A percentile compares a stretch with the other conserved stretches of the same genome.
Evolutionary conservation across 2,797 vertebrate genomes (phyloP).

Genomic region (Rachycentron canadum): DNA sequence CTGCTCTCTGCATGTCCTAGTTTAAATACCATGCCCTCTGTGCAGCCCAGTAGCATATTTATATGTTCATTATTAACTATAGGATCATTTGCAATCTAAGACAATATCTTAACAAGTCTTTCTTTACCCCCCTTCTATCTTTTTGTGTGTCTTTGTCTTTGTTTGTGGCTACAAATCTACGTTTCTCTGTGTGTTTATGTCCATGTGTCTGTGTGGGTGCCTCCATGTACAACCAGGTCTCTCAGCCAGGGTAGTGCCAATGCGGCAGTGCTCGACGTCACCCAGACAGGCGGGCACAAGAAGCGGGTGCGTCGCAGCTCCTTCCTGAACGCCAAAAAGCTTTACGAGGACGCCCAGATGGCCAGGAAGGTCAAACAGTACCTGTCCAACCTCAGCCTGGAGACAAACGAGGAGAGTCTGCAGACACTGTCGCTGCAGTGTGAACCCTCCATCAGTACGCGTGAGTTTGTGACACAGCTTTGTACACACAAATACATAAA

Average conservation of each 20-base stretch:
- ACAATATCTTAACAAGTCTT: not conserved
- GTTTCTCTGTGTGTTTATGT: not conserved
- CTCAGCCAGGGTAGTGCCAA: constrained; percentile 98
- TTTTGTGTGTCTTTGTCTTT: constrained; percentile 43
- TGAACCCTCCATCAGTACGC: constrained; percentile 94
- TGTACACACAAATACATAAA: no score
- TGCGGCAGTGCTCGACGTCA: constrained; percentile 93
- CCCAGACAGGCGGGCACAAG: constrained; percentile 95
- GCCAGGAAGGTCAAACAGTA: constrained; percentile 98
- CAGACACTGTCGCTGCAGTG: constrained; percentile 96
- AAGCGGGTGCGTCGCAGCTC: constrained; percentile 98
- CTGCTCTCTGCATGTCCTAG: constrained; percentile 78
- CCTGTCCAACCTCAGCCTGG: constrained; percentile 94
- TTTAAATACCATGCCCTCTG: constrained; percentile 44
- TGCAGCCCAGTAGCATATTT: constrained; percentile 39
- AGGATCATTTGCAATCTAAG: constrained; percentile 2
- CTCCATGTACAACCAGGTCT: constrained; percentile 85
- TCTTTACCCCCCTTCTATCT: constrained; percentile 21
- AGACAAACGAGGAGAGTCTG: constrained; percentile 96
- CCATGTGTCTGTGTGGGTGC: constrained; percentile 4
- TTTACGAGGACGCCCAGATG: constrained; percentile 99
- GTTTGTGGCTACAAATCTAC: not conserved
- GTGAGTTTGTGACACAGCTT: constrained; percentile 84
- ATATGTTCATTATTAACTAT: not conserved
- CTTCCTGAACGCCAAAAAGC: constrained; percentile 98